These are phyloP conservation scores for Pollimyrus isidori DNA, from an alignment of 2,113 vertebrate species.

Conservation along the genomic window DNA sequence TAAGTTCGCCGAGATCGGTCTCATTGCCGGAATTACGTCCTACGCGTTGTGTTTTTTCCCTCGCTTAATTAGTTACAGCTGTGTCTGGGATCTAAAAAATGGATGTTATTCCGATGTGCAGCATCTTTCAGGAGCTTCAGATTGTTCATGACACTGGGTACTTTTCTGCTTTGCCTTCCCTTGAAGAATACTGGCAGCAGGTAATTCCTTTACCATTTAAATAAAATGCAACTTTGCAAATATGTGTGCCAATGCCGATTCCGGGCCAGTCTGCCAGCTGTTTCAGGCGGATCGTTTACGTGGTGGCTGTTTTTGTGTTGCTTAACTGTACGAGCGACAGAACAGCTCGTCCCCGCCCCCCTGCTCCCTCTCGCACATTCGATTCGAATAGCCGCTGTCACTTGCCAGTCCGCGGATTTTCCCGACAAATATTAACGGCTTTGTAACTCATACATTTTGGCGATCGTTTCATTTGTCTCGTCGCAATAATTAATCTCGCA, in stretches of 20 bases:
- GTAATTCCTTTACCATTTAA: slow-evolving; percentile 52
- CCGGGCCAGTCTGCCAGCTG: neutral
- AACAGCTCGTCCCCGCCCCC: neutral
- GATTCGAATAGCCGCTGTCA: neutral
- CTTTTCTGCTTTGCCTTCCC: slow-evolving; percentile 91
- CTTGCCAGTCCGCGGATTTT: neutral
- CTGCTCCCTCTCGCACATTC: neutral
- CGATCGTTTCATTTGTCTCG: neutral
- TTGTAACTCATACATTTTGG: neutral
- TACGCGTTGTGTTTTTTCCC: neutral
- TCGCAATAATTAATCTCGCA: neutral
- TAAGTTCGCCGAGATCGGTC: slow-evolving; percentile 52
- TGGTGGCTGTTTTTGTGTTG: neutral
- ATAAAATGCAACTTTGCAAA: neutral
- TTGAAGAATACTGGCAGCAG: slow-evolving; percentile 99
- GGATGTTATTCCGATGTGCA: slow-evolving; percentile 98
- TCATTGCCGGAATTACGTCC: slow-evolving; percentile 24
- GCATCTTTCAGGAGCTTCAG: slow-evolving; percentile 99
- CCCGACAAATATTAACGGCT: neutral
- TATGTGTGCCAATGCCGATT: neutral
- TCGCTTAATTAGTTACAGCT: slow-evolving; percentile 10
- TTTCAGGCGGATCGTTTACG: neutral
- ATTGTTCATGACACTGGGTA: slow-evolving; percentile 97
- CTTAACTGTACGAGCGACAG: neutral
- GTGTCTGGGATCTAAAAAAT: slow-evolving; percentile 52